A percentile compares a stretch with the other conserved stretches of the same genome.
phyloP scores from a whole-genome alignment of 2,888 invertebrate species.

The Lasioglossum calceatum region DNA sequence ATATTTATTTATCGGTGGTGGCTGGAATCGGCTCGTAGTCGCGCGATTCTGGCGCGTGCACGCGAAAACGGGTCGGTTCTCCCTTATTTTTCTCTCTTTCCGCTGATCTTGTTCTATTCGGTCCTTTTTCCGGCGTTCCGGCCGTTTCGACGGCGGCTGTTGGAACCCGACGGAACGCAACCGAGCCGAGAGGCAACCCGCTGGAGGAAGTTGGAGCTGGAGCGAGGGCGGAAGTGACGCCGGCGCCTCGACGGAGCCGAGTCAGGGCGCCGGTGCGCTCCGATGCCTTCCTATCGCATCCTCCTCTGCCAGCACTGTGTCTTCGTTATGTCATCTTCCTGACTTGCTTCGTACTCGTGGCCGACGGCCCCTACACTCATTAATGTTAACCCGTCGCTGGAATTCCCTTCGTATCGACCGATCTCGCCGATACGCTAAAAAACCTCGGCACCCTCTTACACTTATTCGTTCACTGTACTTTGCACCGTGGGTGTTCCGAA shows the following conservation, averaged over 20 bases:
- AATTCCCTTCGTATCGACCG: constrained; percentile 4
- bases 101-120: neutral
- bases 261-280: constrained; percentile 83
- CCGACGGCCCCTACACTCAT: constrained; percentile 23
- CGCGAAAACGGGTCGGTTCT: constrained; percentile 41
- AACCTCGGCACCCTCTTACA: neutral
- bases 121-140: constrained; percentile 38
- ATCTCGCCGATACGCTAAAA: neutral
- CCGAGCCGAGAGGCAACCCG: constrained; percentile 38
- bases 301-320: constrained; percentile 79
- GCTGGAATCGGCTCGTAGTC: constrained; percentile 65
- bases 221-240: constrained; percentile 83
- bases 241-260: constrained; percentile 84
- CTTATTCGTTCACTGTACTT: neutral
- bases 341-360: constrained; percentile 73
- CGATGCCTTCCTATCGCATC: constrained; percentile 80
- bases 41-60: constrained; percentile 77
- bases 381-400: constrained; percentile 30
- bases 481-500: too few species aligned
- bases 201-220: constrained; percentile 60
- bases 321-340: constrained; percentile 83
- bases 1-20: constrained; percentile 77
- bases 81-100: neutral
- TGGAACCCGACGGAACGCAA: constrained; percentile 51
- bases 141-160: constrained; percentile 30